Base-by-base conservation (phyloP, 2,113 vertebrate species). In the Ictalurus furcatus region DNA sequence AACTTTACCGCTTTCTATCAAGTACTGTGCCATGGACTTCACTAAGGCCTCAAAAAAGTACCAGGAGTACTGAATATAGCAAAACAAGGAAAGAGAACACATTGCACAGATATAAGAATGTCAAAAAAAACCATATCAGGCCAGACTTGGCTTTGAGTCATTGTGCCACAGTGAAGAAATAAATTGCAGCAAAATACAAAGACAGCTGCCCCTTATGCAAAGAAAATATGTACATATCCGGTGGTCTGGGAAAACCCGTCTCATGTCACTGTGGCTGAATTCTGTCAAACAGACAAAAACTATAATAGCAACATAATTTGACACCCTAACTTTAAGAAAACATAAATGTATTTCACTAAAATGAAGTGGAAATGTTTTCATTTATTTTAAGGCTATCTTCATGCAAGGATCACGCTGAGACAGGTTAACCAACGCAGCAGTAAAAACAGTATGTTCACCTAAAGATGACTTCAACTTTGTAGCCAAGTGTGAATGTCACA, bases 11-110 rank as follows among this genome's bases (percentile, higher is more conserved):
- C 97, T 99, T 93, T 99, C 97, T 90, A 98, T 97, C 95, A 99
- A 93, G 93, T 98, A 97, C 93, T 99, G 98, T 91, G 98, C 98
- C 98, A 99, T 98, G 92, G 97, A 99, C 93, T 99, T 99, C 93
- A 98, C 97, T 89, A 99, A 94, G 90, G 98, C 97, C 94, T 99
- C 97, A 93, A 99, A 99, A 96, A 99, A 99, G 97, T 99, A 99
- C 98, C 98, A 99, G 0, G 98, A 99, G 94, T 99, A 99, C 98
- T 99, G 91, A 92, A 91, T 44, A 93, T 73, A 92, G 91, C 92
- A 85, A 92, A 11, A 78, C 74, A 91, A 76, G 34, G 63, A 82
- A 79, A 54, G 21, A 81, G 37, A 71, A 67, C 73, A 40, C 28
- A 69, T 37, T 21, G 69, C 23, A 85, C 21, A 73, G n/a, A 67